These are phyloP conservation scores for Deladenus siricidicola DNA, from an alignment of 2,888 invertebrate species.

Conservation along the genomic window DNA sequence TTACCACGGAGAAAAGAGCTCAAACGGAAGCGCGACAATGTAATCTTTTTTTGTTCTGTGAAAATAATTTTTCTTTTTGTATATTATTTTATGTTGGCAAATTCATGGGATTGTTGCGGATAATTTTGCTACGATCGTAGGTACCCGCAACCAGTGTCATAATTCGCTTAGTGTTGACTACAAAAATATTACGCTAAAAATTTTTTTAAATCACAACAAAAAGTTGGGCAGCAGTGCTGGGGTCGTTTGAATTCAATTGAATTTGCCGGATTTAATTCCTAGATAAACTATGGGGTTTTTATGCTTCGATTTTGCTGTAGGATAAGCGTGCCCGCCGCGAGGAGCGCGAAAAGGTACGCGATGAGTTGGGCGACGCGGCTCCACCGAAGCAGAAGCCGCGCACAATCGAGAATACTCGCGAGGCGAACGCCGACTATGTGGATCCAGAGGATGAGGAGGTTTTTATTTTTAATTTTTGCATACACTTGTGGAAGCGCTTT, in stretches of 20 bases:
- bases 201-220: no score
- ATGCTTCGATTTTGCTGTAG: conserved; percentile 20
- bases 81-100: no score
- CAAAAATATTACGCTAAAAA: no score
- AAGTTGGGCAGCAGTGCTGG: no score
- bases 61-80: not conserved
- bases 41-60: not conserved
- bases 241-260: no score
- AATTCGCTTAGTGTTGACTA: no score
- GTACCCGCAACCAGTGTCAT: no score
- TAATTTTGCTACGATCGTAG: no score
- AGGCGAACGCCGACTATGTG: conserved; percentile 78
- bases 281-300: not conserved
- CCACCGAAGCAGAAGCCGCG: conserved; percentile 69
- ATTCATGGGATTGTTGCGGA: no score
- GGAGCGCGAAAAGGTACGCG: conserved; percentile 38
- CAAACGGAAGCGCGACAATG: not conserved
- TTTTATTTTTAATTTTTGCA: not conserved
- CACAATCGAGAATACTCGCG: conserved; percentile 83
- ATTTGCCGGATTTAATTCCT: not conserved
- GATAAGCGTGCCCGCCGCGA: conserved; percentile 44
- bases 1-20: conserved; percentile 1
- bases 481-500: not conserved
- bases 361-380: conserved; percentile 51
- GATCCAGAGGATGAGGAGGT: conserved; percentile 66